phyloP scores from a whole-genome alignment of 2,888 invertebrate species.

The Mythimna albipuncta region DNA sequence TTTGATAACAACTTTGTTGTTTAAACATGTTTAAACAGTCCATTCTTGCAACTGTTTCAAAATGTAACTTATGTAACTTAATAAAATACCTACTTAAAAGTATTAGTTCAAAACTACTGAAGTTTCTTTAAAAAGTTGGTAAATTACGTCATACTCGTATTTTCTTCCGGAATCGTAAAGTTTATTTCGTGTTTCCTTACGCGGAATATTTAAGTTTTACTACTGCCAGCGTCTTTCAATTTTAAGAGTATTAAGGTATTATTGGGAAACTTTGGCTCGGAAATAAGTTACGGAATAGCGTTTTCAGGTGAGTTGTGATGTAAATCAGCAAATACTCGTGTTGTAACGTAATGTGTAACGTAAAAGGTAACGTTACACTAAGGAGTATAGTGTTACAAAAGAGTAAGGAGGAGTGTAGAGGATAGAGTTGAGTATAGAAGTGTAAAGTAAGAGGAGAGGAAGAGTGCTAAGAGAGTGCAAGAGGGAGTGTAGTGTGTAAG shows the following conservation, averaged over 20 bases:
- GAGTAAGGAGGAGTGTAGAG: no score
- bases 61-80: not conserved
- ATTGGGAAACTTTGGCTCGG: conserved; percentile 33
- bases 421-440: no score
- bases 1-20: no score
- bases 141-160: conserved; percentile 33
- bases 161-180: conserved; percentile 48
- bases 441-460: no score
- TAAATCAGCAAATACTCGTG: no score
- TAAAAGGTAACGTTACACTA: no score
- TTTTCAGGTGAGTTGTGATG: conserved; percentile 19
- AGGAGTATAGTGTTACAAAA: no score
- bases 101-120: conserved; percentile 39
- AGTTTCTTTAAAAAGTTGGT: conserved; percentile 25
- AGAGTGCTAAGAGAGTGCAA: no score
- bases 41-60: not conserved
- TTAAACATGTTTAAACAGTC: no score
- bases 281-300: conserved; percentile 20
- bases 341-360: no score
- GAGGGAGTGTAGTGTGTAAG: no score
- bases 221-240: conserved; percentile 29
- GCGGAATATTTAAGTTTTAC: conserved; percentile 40
- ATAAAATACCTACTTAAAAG: conserved; percentile 15
- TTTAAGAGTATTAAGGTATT: conserved; percentile 24
- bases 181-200: conserved; percentile 47